Conservation (phyloP, 2,113 vertebrate species). For the Laticauda colubrina region DNA sequence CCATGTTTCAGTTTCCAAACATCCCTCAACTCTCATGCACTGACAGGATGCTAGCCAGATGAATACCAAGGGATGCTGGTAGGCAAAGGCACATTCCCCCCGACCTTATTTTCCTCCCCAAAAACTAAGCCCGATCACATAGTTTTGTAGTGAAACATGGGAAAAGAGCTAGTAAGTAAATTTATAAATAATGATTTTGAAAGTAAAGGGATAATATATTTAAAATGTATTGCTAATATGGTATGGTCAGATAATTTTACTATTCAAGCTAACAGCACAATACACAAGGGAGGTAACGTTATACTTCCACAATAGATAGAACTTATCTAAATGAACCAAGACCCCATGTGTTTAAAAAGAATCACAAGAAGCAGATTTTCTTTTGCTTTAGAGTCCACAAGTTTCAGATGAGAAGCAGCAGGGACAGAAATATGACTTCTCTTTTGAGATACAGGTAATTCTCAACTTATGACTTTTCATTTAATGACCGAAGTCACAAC, state of each 20-base stretch:
- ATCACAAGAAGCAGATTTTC: neutral
- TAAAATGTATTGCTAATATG: neutral
- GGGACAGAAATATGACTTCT: neutral
- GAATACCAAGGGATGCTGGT: too few relatives aligned
- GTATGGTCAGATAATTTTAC: neutral
- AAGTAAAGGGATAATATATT: slow-evolving; percentile 31
- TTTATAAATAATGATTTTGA: slow-evolving; percentile 27
- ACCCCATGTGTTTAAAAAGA: neutral
- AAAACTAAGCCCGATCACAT: too few relatives aligned
- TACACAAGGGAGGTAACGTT: neutral
- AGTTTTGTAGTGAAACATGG: too few relatives aligned
- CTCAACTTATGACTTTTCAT: neutral
- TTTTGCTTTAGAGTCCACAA: neutral
- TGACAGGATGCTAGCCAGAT: too few relatives aligned
- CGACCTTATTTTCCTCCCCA: too few relatives aligned
- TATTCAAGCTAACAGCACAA: neutral
- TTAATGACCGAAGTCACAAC: neutral
- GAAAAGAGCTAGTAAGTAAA: slow-evolving; percentile 1
- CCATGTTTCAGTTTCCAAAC: too few relatives aligned
- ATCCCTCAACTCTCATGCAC: too few relatives aligned
- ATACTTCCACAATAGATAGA: neutral
- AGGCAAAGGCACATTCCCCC: too few relatives aligned
- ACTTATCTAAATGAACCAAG: neutral
- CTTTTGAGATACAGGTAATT: neutral
- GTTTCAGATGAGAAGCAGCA: neutral